Conservation (phyloP, 2,113 vertebrate species). For the Meles meles region DNA sequence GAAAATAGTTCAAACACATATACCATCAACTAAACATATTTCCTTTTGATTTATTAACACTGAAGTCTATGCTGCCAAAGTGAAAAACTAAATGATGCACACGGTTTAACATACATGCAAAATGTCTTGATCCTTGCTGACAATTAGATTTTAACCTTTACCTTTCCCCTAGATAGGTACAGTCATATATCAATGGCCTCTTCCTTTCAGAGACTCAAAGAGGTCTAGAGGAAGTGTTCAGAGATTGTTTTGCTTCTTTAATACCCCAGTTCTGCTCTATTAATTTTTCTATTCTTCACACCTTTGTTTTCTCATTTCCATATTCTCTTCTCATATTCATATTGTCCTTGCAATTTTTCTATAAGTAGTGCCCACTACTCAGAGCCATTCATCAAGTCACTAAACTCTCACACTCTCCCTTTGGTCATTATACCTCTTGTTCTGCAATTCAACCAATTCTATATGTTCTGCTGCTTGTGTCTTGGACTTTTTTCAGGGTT, state of each 20-base stretch:
- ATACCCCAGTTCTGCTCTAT: not conserved
- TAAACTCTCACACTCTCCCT: not conserved
- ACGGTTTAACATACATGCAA: not conserved
- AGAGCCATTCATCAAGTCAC: not conserved
- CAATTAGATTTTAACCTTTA: not conserved
- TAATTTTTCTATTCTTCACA: not conserved
- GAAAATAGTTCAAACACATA: conserved; percentile 12
- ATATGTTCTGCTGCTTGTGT: not conserved
- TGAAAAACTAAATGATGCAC: not conserved
- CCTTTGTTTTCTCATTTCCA: not conserved
- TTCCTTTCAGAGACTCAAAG: not conserved
- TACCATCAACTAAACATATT: conserved; percentile 53
- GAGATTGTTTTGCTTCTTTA: not conserved
- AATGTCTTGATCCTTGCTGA: not conserved
- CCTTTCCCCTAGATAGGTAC: not conserved
- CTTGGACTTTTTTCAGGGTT: not conserved
- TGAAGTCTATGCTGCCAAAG: not conserved
- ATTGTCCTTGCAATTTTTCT: not conserved
- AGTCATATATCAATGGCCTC: not conserved
- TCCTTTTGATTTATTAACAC: conserved; percentile 34
- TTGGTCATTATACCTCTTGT: not conserved
- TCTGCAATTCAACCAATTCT: not conserved
- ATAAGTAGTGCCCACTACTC: not conserved
- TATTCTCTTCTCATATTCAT: not conserved
- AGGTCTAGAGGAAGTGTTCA: not conserved